Evolutionary conservation across 2,797 vertebrate species (phyloP).

Genomic region (Fistularia tabacaria): DNA sequence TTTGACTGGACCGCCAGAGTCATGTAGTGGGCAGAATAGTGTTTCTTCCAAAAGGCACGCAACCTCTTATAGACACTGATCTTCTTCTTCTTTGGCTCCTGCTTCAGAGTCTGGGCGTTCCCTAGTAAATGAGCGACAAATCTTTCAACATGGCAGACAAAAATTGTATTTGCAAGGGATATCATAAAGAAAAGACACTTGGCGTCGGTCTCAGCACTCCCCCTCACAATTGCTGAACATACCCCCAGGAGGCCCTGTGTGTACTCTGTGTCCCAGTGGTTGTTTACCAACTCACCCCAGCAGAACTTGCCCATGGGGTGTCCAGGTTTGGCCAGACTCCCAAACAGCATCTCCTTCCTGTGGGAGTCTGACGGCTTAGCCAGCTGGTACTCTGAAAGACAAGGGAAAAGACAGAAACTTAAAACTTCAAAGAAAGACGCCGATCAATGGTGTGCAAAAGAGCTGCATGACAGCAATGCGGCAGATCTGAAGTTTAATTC

Average conservation of each 20-base stretch:
- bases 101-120: conserved; percentile 91
- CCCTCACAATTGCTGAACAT: conserved; percentile 46
- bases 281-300: conserved; percentile 84
- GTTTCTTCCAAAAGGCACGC: conserved; percentile 89
- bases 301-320: conserved; percentile 98
- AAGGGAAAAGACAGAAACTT: conserved; percentile 41
- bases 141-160: conserved; percentile 21
- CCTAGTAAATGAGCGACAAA: conserved; percentile 67
- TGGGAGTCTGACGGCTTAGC: conserved; percentile 94
- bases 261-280: conserved; percentile 43
- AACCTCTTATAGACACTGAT: conserved; percentile 90
- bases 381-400: conserved; percentile 89
- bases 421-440: conserved; percentile 4
- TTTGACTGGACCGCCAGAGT: conserved; percentile 93
- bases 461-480: conserved; percentile 1
- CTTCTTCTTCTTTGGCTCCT: conserved; percentile 86
- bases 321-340: conserved; percentile 88
- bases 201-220: conserved; percentile 20
- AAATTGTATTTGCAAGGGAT: conserved; percentile 5
- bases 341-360: conserved; percentile 96
- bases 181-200: conserved; percentile 27
- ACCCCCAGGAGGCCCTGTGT: conserved; percentile 44
- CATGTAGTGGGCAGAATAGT: conserved; percentile 97
- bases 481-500: conserved; percentile 5
- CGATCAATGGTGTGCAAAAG: conserved; percentile 1